Conservation (phyloP, 2,113 vertebrate genomes). For the cat (Felis catus) region F.catus_Fca126_mat1.0 CM031419.1:136700501-136701000, state of each 20-base stretch:
- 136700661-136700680: background rate
- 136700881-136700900: background rate
- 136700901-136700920: background rate
- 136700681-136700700: background rate
- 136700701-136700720: background rate
- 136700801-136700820: background rate
- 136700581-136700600: background rate
- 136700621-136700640: background rate
- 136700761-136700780: background rate
- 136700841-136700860: background rate
- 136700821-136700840: background rate
- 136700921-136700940: constrained; percentile 35
- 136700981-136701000: background rate
- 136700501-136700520: background rate
- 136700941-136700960: background rate
- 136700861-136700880: background rate
- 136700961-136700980: background rate
- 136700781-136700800: background rate
- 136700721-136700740: background rate
- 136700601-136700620: background rate
- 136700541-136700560: background rate
- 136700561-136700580: background rate
- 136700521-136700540: background rate
- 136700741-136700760: background rate
- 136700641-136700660: background rate